Percentiles rank a stretch among this genome's conserved stretches.
Conservation (phyloP, 2,888 invertebrate species). For the Phyllotreta cruciferae region DNA sequence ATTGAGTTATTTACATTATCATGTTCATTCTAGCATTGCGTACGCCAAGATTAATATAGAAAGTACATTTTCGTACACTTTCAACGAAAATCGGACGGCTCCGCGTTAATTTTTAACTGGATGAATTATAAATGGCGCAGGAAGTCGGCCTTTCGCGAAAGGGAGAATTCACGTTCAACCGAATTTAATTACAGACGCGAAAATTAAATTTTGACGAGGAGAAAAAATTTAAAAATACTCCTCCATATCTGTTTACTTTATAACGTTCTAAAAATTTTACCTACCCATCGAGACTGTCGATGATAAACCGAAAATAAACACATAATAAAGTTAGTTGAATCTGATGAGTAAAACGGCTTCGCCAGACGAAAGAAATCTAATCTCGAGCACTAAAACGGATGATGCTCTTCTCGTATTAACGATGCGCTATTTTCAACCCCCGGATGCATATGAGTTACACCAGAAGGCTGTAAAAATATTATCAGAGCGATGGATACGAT, state of each 20-base stretch:
- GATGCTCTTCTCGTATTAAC: conserved; percentile 17
- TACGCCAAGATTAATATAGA: conserved; percentile 19
- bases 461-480: too few relatives aligned
- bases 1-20: too few relatives aligned
- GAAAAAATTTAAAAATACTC: conserved; percentile 25
- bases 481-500: too few relatives aligned
- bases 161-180: neutral
- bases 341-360: conserved; percentile 19
- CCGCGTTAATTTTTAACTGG: conserved; percentile 22
- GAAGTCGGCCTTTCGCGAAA: neutral
- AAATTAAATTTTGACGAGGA: neutral
- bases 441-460: conserved; percentile 9
- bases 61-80: conserved; percentile 20
- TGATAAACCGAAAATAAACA: conserved; percentile 37
- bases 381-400: conserved; percentile 15
- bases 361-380: conserved; percentile 11
- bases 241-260: conserved; percentile 22
- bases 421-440: conserved; percentile 13
- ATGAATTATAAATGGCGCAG: conserved; percentile 20
- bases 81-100: conserved; percentile 19
- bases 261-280: neutral
- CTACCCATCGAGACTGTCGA: conserved; percentile 24
- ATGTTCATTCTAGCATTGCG: too few relatives aligned
- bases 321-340: conserved; percentile 32
- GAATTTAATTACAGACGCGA: too few relatives aligned